Conservation (phyloP, 2,797 vertebrate genomes). For the Varecia variegata region DNA sequence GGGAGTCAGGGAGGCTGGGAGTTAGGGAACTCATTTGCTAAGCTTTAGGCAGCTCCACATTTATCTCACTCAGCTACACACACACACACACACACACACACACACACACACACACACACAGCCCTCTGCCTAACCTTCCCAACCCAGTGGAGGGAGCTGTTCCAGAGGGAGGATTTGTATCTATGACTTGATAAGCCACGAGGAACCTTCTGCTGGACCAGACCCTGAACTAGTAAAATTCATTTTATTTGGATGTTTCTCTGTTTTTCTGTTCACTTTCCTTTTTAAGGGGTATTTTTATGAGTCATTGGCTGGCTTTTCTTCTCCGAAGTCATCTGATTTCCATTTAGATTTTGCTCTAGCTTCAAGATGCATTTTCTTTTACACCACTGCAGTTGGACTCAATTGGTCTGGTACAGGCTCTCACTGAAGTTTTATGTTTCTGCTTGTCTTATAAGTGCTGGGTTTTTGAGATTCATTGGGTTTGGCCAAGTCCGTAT, state of each 20-base stretch:
- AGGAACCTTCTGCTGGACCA: neutral
- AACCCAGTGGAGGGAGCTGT: neutral
- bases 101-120: too few relatives aligned
- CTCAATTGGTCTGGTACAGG: neutral
- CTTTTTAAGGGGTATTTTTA: constrained; percentile 44
- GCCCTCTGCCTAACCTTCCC: neutral
- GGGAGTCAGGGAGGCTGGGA: neutral
- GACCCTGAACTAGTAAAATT: neutral
- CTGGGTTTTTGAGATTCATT: neutral
- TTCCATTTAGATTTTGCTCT: constrained; percentile 66
- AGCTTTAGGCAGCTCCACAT: neutral
- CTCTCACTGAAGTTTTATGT: neutral
- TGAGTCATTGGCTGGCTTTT: constrained; percentile 32
- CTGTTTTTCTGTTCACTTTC: constrained; percentile 56
- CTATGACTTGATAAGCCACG: neutral
- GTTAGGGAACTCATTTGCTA: neutral
- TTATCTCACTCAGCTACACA: neutral
- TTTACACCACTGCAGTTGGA: neutral
- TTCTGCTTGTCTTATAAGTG: constrained; percentile 21
- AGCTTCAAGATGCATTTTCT: neutral
- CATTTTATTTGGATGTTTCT: neutral
- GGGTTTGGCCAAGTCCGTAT: neutral
- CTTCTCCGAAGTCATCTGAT: constrained; percentile 54
- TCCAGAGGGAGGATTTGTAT: neutral
- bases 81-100: neutral